These are phyloP conservation scores for Netelia inedita DNA, from an alignment of 2,888 invertebrate genomes.

Conservation along the genomic window DNA sequence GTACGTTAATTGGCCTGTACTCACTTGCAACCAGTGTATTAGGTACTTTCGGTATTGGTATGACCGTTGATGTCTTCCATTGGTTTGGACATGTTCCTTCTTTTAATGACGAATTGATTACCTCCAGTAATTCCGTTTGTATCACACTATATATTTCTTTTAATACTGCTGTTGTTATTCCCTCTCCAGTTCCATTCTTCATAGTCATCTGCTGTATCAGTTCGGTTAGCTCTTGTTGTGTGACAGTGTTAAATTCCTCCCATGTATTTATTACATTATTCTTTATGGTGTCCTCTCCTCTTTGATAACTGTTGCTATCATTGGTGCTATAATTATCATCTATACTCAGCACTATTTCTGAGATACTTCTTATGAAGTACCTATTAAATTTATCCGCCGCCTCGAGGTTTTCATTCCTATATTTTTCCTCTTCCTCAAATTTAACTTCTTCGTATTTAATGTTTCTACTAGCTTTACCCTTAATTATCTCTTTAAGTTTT, in stretches of 20 bases:
- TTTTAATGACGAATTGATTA: not conserved
- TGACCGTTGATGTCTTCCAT: not conserved
- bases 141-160: not conserved
- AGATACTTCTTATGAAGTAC: constrained; percentile 20
- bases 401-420: not conserved
- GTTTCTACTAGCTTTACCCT: not conserved
- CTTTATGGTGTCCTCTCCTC: not conserved
- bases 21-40: constrained; percentile 5
- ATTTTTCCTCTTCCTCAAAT: constrained; percentile 19
- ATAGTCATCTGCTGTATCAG: constrained; percentile 1
- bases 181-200: not conserved
- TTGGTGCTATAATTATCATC: not conserved
- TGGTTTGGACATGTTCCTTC: not conserved
- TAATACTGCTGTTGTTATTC: not conserved
- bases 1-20: constrained; percentile 24
- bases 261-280: constrained; percentile 1
- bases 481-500: constrained; percentile 34
- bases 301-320: not conserved
- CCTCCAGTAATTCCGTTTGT: not conserved
- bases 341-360: constrained; percentile 3
- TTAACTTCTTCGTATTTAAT: constrained; percentile 1
- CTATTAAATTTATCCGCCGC: constrained; percentile 66
- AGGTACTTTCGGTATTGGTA: constrained; percentile 32
- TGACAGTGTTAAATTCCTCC: constrained; percentile 3
- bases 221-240: not conserved